Evolutionary conservation across 2,113 vertebrate species (phyloP), one percentile per base, ranked within the genome.

Genomic region (Tenebrosternarchus preto): DNA sequence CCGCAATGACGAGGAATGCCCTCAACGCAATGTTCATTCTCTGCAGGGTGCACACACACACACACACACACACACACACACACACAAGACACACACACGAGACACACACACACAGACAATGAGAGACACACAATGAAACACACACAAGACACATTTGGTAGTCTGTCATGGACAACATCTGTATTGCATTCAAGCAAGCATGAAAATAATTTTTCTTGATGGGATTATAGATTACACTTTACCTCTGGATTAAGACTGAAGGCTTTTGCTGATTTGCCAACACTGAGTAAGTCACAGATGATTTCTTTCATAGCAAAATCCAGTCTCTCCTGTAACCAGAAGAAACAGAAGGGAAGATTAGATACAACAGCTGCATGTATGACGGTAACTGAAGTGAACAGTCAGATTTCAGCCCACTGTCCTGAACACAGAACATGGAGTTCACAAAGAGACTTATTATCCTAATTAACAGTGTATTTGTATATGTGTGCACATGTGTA

Each of bases 261-360:
- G 78, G 98, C 97, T 93, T 98, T 99, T 81, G 97, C 95, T 85
- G 96, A 95, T 88, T 99, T 99, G 87, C 97, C 97, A 71, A 99
- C 97, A 89, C 95, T 96, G 84, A 99, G 93, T 82, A 99, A 95
- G 88, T 99, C 98, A 92, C 97, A 98, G 88, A 99, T 98, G 82
- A 99, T 99, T 93, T 99, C 98, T 89, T 98, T 99, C 98, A 99
- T 99, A 67, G 97, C 97, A 86, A 99, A 99, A 94, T 99, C 98
- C 84, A 99, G 94, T 80, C 95, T 95, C 87, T 99, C 97, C 98
- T 99, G 83, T 80, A 88, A 80, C 57, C 74, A 87, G 24, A 12
- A 70, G 22, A 61, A 64, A 86, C 33, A 67, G 55, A 80, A 19
- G 36, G 7, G 39, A 12, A n/a, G n/a, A n/a, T n/a, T 16, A 76